Percentiles rank a stretch among this genome's conserved stretches.
These are phyloP conservation scores for Nibea coibor DNA, from an alignment of 2,113 vertebrate species.

Conservation along the genomic window DNA sequence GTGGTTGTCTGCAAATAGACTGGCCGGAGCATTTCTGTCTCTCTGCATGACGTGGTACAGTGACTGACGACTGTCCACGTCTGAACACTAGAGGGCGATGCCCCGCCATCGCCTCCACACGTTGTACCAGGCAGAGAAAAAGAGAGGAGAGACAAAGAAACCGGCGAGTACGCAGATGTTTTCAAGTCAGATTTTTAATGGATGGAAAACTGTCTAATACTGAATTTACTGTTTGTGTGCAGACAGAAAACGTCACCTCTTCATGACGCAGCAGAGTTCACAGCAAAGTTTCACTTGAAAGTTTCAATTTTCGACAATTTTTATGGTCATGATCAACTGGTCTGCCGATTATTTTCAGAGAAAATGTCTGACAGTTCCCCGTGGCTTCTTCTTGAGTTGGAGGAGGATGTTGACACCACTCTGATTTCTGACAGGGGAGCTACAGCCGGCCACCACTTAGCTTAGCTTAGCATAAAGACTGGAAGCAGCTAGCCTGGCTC, in stretches of 20 bases:
- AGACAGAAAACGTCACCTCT: neutral
- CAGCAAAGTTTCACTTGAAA: neutral
- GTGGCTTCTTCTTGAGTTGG: neutral
- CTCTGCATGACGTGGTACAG: neutral
- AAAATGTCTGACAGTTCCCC: no score
- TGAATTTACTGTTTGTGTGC: neutral
- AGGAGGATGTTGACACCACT: neutral
- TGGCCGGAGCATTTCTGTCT: constrained; percentile 1
- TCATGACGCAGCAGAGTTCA: neutral
- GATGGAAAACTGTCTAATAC: no score
- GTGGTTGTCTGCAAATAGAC: constrained; percentile 41
- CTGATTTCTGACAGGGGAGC: no score
- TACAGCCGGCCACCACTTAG: no score
- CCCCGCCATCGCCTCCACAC: neutral
- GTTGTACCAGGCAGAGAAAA: neutral
- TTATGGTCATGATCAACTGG: no score
- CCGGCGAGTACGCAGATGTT: neutral
- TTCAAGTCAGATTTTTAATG: neutral
- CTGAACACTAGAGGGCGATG: constrained; percentile 61
- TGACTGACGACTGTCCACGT: neutral
- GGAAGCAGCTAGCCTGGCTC: neutral
- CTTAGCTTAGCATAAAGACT: no score
- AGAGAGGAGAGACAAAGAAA: constrained; percentile 40
- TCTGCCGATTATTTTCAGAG: no score
- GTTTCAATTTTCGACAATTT: no score